Conservation (phyloP, 2,888 invertebrate genomes). For the Cheilosia vernalis region DNA sequence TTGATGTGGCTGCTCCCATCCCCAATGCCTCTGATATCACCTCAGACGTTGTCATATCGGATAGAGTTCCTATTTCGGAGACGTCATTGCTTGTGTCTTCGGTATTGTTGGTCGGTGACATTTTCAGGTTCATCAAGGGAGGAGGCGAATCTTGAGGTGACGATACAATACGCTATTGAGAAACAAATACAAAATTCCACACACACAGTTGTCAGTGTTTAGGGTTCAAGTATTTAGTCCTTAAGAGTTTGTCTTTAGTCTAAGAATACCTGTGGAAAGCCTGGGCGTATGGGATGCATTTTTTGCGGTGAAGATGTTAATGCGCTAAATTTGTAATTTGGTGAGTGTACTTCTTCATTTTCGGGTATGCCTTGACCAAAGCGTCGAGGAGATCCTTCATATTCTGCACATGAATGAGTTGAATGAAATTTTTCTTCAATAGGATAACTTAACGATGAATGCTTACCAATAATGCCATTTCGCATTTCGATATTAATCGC, state of each 20-base stretch:
- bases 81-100: conserved; percentile 84
- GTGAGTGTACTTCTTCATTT: conserved; percentile 72
- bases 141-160: conserved; percentile 80
- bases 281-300: conserved; percentile 91
- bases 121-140: conserved; percentile 78
- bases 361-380: conserved; percentile 87
- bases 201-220: conserved; percentile 56
- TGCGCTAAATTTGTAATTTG: conserved; percentile 83
- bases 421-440: conserved; percentile 5
- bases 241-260: conserved; percentile 4
- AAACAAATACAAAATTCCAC: conserved; percentile 29
- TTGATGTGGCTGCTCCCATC: conserved; percentile 40
- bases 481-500: conserved; percentile 77
- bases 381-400: conserved; percentile 93
- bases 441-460: not conserved
- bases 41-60: conserved; percentile 82
- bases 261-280: conserved; percentile 89
- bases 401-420: conserved; percentile 85
- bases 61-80: conserved; percentile 83
- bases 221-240: conserved; percentile 41
- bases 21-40: conserved; percentile 77
- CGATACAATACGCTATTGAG: conserved; percentile 81
- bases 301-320: conserved; percentile 87
- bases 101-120: conserved; percentile 81
- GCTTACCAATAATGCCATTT: conserved; percentile 76